A percentile compares a stretch with the other conserved stretches of the same genome.
Evolutionary conservation across 2,113 vertebrate species (phyloP).

Genomic region (Charadrius vociferus): DNA sequence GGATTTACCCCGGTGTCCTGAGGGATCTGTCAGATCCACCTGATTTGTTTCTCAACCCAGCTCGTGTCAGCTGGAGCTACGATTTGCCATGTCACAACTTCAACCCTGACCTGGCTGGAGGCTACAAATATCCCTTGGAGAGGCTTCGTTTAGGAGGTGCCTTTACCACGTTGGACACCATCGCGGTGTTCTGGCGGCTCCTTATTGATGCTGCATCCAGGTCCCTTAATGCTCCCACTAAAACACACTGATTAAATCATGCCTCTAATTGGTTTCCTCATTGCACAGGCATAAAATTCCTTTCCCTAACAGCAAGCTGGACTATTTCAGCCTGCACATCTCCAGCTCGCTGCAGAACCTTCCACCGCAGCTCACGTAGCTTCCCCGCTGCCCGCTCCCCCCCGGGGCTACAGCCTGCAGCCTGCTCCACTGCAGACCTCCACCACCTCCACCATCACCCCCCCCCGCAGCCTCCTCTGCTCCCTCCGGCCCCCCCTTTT

Average conservation of each 20-base stretch:
- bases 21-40: neutral
- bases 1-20: neutral
- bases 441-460: neutral
- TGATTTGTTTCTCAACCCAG: neutral
- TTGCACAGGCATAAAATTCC: neutral
- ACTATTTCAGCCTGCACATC: neutral
- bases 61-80: neutral
- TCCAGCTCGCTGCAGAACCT: neutral
- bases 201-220: neutral
- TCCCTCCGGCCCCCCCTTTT: neutral
- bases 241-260: conserved; percentile 28
- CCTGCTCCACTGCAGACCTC: neutral
- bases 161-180: neutral
- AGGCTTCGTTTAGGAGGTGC: neutral
- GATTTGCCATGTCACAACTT: neutral
- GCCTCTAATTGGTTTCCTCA: conserved; percentile 24
- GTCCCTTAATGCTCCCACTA: neutral
- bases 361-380: neutral
- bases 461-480: neutral
- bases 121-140: neutral
- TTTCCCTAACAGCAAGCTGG: neutral
- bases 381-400: neutral
- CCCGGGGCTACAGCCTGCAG: neutral
- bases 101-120: neutral
- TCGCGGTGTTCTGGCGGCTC: neutral